phyloP scores from a whole-genome alignment of 2,888 invertebrate species.

The Limnephilus rhombicus region DNA sequence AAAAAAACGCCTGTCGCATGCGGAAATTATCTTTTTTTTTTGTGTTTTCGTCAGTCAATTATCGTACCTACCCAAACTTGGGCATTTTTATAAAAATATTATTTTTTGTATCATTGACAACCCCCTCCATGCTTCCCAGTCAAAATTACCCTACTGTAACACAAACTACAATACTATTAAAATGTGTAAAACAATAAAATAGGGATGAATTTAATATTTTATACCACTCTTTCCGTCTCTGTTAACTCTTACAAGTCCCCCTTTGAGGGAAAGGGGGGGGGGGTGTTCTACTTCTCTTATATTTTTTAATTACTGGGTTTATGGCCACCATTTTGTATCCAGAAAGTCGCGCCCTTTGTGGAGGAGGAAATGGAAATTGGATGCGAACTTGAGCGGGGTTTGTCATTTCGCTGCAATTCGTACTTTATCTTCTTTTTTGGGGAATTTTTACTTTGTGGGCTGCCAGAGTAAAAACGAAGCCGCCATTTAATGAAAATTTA shows the following conservation, averaged over 20 bases:
- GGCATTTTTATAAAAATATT: no score
- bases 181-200: neutral
- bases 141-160: neutral
- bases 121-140: neutral
- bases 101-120: neutral
- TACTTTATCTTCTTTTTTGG: neutral
- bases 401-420: neutral
- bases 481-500: conserved; percentile 1
- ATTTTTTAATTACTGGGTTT: conserved; percentile 59
- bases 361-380: conserved; percentile 22
- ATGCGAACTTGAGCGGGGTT: neutral
- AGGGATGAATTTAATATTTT: neutral
- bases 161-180: neutral
- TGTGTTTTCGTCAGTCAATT: no score
- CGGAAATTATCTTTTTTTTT: no score
- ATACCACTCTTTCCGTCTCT: neutral
- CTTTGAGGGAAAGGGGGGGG: neutral
- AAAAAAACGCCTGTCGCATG: no score
- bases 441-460: neutral
- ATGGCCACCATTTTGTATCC: conserved; percentile 57
- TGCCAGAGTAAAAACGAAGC: neutral
- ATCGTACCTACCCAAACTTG: no score
- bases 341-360: conserved; percentile 16
- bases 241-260: neutral
- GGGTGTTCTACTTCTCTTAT: conserved; percentile 30